Percentiles rank a stretch among this genome's conserved stretches.
Evolutionary conservation across 1,140 invertebrate species (phyloP).

Genomic region (Sinonovacula constricta): DNA sequence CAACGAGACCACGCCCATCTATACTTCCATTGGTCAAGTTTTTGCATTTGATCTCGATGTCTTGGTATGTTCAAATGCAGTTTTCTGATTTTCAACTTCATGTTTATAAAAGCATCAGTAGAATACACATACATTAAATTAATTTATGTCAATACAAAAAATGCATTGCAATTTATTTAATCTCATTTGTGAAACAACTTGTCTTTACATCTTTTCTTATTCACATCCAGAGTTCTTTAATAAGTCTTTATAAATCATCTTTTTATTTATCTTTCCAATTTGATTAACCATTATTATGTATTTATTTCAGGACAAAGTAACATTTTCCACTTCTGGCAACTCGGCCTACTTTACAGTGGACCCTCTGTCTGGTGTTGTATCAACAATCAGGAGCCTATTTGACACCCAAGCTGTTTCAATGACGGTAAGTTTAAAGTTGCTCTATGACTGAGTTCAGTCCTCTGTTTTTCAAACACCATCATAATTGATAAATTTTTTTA

Average conservation of each 20-base stretch:
- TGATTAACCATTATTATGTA: not conserved
- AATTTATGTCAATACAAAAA: not conserved
- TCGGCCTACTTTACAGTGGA: not conserved
- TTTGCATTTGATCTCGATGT: conserved; percentile 54
- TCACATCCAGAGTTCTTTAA: conserved; percentile 56
- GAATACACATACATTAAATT: too few species aligned
- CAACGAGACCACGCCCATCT: conserved; percentile 26
- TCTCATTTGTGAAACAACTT: conserved; percentile 36
- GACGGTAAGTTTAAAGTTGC: too few species aligned
- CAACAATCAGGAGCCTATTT: not conserved
- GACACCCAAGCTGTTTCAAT: too few species aligned
- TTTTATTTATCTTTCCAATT: not conserved
- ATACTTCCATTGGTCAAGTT: conserved; percentile 49
- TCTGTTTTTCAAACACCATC: too few species aligned
- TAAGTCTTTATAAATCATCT: conserved; percentile 1
- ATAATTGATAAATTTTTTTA: too few species aligned
- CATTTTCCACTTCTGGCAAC: conserved; percentile 3
- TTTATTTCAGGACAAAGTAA: conserved; percentile 28
- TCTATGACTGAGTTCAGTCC: too few species aligned
- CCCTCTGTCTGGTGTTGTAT: not conserved
- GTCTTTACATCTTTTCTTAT: conserved; percentile 47
- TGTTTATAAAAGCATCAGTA: too few species aligned
- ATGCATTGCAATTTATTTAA: conserved; percentile 2
- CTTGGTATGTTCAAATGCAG: conserved; percentile 40
- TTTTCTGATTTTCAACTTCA: too few species aligned